Base-by-base conservation (phyloP, 2,888 invertebrate genomes). In the Phanerotoma sp. region DNA sequence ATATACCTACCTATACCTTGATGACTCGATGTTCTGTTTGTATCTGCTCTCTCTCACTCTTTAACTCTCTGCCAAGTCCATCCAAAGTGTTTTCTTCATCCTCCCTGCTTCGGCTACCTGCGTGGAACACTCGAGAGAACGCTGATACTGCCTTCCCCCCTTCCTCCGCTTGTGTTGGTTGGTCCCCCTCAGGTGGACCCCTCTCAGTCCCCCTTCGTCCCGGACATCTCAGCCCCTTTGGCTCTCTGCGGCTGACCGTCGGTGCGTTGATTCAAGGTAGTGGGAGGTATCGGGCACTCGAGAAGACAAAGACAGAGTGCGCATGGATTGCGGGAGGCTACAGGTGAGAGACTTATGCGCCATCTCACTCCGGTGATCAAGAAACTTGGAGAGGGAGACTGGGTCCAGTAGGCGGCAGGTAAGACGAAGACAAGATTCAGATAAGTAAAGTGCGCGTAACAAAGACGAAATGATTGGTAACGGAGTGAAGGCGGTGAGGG, bases 271-370 rank as follows among this genome's bases (percentile, higher is more conserved):
- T 20, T 18, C 30, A 32, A 16, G 42, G 28, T 40, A 41, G 52
- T 53, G 52, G 52, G 52, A 53, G 52, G 52, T 46, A 52, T 52
- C 21, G 38, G 41, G 51, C 52, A 71, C 77, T 77, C 78, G 78
- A 78, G 80, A 78, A 79, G 79, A 81, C 79, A 80, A 78, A 80
- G 80, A 80, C 30, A 15, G 53, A 37, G 25, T 54, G 48, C 18
- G 53, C 30, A 50, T 56, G 56, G 54, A 56, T 41, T 41, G 45
- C 35, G 52, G 49, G 59, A 58, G 50, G 51, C 13, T 48, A 48
- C 59, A 61, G 58, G 63, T 58, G 61, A 58, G 57, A 51, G 28
- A 5, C 9, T 30, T 20, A 21, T 30, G 18, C 6, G 25, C 28
- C 32, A 18, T 30, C 38, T 49, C 40, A 20, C 20, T 18, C 40